Conservation (phyloP, 2,888 invertebrate genomes). For the Agonum fuliginosum region DNA sequence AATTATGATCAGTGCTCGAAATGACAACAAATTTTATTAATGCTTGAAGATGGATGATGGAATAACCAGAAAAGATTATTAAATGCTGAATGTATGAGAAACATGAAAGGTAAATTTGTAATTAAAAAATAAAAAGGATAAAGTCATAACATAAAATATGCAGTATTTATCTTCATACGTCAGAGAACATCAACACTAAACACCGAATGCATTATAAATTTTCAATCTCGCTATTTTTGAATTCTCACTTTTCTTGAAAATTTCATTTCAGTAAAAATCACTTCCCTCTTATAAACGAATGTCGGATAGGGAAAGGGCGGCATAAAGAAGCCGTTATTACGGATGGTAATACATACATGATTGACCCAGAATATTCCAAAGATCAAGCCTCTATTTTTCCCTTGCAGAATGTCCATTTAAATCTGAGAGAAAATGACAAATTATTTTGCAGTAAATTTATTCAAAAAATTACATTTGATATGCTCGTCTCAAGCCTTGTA, state of each 20-base stretch:
- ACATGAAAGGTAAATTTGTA: too few relatives aligned
- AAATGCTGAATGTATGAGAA: too few relatives aligned
- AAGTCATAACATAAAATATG: not conserved
- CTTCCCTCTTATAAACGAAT: conserved; percentile 47
- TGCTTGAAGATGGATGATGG: too few relatives aligned
- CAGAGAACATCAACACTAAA: not conserved
- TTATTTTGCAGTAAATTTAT: too few relatives aligned
- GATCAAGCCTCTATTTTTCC: not conserved
- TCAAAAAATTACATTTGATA: too few relatives aligned
- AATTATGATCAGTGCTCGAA: too few relatives aligned
- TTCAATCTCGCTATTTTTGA: not conserved
- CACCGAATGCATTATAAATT: not conserved
- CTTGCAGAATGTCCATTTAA: too few relatives aligned
- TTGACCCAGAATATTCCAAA: conserved; percentile 31
- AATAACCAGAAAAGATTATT: too few relatives aligned
- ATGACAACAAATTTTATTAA: too few relatives aligned
- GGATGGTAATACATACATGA: conserved; percentile 50
- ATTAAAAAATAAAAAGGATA: not conserved
- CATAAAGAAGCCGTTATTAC: conserved; percentile 39
- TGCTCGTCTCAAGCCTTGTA: too few relatives aligned
- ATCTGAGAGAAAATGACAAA: too few relatives aligned
- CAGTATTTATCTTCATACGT: not conserved
- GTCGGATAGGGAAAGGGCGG: conserved; percentile 23
- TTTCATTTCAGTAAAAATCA: conserved; percentile 54
- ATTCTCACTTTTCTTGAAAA: conserved; percentile 14